Evolutionary conservation across 2,113 vertebrate species (phyloP).

Genomic region (Trinectes maculatus): DNA sequence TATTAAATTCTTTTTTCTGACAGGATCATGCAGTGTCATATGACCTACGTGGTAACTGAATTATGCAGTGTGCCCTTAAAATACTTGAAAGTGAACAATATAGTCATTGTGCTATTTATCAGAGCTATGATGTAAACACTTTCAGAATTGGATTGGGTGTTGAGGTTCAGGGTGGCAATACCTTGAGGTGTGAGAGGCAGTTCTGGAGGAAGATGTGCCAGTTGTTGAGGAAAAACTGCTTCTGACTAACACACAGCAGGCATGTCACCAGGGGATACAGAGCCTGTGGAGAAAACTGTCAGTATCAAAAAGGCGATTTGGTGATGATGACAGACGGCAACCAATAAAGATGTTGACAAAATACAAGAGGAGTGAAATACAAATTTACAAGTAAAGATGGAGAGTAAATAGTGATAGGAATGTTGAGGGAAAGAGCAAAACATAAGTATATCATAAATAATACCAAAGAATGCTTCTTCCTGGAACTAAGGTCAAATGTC

Average conservation of each 20-base stretch:
- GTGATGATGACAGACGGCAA: not conserved
- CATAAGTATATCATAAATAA: not conserved
- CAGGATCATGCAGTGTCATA: no score
- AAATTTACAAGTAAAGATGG: constrained; percentile 13
- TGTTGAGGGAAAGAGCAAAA: not conserved
- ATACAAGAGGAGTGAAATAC: constrained; percentile 24
- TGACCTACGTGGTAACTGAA: constrained; percentile 34
- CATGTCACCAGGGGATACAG: constrained; percentile 98
- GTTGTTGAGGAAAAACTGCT: constrained; percentile 99
- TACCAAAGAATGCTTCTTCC: constrained; percentile 99
- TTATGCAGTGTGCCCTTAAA: constrained; percentile 23
- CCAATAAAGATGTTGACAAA: constrained; percentile 3
- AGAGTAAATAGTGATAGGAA: not conserved
- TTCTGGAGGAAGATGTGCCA: constrained; percentile 99
- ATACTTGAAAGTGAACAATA: constrained; percentile 17
- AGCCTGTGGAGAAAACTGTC: constrained; percentile 81
- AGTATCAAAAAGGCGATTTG: not conserved
- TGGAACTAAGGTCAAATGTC: constrained; percentile 97
- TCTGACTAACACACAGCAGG: constrained; percentile 99
- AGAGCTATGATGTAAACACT: not conserved
- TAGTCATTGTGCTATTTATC: constrained; percentile 10
- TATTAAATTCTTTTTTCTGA: no score
- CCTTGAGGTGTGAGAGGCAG: constrained; percentile 99
- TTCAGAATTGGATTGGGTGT: not conserved
- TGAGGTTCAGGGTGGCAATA: constrained; percentile 70